Evolutionary conservation across 2,113 vertebrate species (phyloP).

Genomic region (Merops nubicus): DNA sequence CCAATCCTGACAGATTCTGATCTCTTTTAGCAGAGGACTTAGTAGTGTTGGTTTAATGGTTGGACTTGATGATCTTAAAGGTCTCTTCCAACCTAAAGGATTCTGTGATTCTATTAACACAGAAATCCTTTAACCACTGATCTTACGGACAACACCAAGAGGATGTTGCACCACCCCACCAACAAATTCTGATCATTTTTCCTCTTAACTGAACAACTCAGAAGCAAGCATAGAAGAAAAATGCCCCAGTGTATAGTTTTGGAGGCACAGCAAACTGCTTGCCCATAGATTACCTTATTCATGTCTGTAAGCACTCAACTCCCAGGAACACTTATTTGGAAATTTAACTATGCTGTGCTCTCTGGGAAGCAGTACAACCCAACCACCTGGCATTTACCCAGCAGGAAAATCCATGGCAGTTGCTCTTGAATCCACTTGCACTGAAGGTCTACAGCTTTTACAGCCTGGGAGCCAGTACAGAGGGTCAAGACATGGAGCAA

Average conservation of each 20-base stretch:
- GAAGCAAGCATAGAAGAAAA: not conserved
- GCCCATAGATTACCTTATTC: not conserved
- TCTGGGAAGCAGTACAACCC: not conserved
- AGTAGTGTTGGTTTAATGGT: too few relatives aligned
- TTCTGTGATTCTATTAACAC: too few relatives aligned
- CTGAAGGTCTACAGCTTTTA: not conserved
- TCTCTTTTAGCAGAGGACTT: too few relatives aligned
- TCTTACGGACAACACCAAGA: not conserved
- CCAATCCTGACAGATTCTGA: too few relatives aligned
- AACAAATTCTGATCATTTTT: not conserved
- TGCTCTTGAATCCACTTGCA: not conserved
- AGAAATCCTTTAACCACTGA: not conserved
- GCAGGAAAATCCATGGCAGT: not conserved
- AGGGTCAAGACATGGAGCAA: not conserved
- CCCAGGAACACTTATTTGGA: not conserved
- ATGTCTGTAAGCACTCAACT: not conserved
- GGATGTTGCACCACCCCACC: not conserved
- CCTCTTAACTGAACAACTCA: not conserved
- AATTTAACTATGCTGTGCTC: not conserved
- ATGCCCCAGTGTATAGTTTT: not conserved
- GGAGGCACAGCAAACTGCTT: fast-evolving
- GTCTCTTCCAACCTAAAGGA: too few relatives aligned
- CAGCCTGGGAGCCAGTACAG: not conserved
- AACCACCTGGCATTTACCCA: not conserved
- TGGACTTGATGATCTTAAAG: too few relatives aligned